Percentiles rank a stretch among this genome's conserved stretches.
Conservation (phyloP, 2,888 invertebrate species). For the Lagria hirta region DNA sequence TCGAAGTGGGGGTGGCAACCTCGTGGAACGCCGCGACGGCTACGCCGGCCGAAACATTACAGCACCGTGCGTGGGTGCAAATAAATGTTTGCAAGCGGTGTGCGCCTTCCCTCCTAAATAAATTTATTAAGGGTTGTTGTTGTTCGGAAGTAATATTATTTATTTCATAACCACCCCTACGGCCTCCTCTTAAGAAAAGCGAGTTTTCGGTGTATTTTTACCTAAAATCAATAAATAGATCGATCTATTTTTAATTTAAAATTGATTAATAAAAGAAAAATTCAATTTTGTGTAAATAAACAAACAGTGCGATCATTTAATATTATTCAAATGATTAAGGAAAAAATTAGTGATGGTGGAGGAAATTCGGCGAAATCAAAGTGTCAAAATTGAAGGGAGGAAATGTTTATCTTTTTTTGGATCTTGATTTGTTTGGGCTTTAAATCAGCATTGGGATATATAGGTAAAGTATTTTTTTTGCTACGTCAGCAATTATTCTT, state of each 20-base stretch:
- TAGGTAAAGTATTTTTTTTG: no score
- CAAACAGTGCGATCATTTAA: slow-evolving; percentile 14
- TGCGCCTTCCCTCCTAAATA: no score
- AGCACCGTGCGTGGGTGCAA: slow-evolving; percentile 14
- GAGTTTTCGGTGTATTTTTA: neutral
- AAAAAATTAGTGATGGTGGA: slow-evolving; percentile 38
- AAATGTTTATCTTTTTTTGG: slow-evolving; percentile 35
- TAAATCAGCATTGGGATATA: slow-evolving; percentile 8
- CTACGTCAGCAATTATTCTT: no score
- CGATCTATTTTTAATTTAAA: neutral
- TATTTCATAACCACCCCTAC: no score
- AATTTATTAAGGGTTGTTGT: slow-evolving; percentile 16
- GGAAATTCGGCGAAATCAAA: slow-evolving; percentile 31
- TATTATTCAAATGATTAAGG: slow-evolving; percentile 17
- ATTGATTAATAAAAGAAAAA: slow-evolving; percentile 2
- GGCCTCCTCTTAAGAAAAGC: no score
- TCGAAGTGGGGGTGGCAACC: slow-evolving; percentile 32
- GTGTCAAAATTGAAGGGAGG: slow-evolving; percentile 8
- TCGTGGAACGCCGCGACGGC: slow-evolving; percentile 33
- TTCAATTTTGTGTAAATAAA: slow-evolving; percentile 22
- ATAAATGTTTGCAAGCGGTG: slow-evolving; percentile 6
- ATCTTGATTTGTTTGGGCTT: slow-evolving; percentile 25
- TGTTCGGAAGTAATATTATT: neutral
- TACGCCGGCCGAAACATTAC: slow-evolving; percentile 13
- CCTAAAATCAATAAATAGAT: neutral